Evolutionary conservation across 2,888 invertebrate genomes (phyloP).

Genomic region (Trachelus iudaicus): DNA sequence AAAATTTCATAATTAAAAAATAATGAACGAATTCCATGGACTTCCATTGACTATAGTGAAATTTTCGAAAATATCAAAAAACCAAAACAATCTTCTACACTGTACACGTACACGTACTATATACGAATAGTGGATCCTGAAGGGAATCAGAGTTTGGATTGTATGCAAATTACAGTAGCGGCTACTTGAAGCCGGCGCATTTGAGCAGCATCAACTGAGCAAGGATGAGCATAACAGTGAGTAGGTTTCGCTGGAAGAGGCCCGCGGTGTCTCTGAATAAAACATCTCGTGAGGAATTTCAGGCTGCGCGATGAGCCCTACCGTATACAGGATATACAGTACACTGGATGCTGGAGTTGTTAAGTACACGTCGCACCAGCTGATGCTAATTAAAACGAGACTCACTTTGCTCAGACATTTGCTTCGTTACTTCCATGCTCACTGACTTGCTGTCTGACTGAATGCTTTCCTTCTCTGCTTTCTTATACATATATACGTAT

Average conservation of each 20-base stretch:
- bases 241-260: conserved; percentile 31
- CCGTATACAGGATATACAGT: neutral
- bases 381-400: conserved; percentile 64
- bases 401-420: conserved; percentile 47
- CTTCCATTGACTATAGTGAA: neutral
- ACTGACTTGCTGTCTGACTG: neutral
- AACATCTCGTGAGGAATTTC: conserved; percentile 62
- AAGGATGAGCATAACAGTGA: conserved; percentile 35
- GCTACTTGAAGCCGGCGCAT: conserved; percentile 58
- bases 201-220: conserved; percentile 43
- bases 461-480: neutral
- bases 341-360: conserved; percentile 45
- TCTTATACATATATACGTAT: neutral
- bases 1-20: neutral
- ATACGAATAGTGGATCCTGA: conserved; percentile 2
- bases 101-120: neutral
- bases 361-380: conserved; percentile 63
- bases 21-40: neutral
- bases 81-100: neutral
- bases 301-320: conserved; percentile 37
- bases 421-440: neutral
- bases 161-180: conserved; percentile 64
- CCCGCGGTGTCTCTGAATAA: conserved; percentile 63
- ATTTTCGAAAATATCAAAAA: neutral
- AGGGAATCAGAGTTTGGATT: conserved; percentile 56